These are phyloP conservation scores for Drosophila trichaetosa DNA, from an alignment of 2,888 invertebrate species.

Conservation along the genomic window DNA sequence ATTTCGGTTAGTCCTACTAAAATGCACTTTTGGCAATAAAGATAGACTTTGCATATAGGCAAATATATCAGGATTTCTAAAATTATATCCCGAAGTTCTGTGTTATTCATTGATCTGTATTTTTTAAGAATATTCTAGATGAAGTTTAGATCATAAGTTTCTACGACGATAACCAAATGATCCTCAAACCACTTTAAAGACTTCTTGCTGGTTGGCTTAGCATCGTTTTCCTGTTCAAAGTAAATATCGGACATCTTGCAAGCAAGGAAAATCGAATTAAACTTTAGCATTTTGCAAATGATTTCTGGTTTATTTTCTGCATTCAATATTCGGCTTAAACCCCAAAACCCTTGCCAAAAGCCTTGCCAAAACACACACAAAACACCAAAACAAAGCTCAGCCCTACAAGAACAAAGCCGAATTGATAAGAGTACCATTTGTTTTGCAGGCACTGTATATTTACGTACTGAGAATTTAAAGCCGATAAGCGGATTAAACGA, in stretches of 20 bases:
- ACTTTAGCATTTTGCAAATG: not conserved
- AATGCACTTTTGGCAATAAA: not conserved
- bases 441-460: not conserved
- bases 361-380: not conserved
- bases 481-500: constrained; percentile 23
- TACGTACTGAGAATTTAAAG: not conserved
- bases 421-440: not conserved
- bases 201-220: not conserved
- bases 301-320: not conserved
- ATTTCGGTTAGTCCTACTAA: too few species aligned
- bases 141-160: not conserved
- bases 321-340: not conserved
- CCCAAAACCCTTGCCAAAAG: not conserved
- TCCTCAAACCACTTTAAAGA: not conserved
- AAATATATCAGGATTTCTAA: not conserved
- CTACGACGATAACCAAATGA: not conserved
- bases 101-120: not conserved
- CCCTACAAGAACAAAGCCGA: not conserved
- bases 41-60: not conserved
- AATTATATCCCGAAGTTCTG: accelerated
- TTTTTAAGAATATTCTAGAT: not conserved
- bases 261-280: not conserved
- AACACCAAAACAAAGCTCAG: not conserved
- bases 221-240: not conserved
- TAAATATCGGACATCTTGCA: not conserved